A percentile compares a stretch with the other conserved stretches of the same genome.
Evolutionary conservation across 2,797 vertebrate species (phyloP).

Genomic region (Cryptoblepharus egeriae): DNA sequence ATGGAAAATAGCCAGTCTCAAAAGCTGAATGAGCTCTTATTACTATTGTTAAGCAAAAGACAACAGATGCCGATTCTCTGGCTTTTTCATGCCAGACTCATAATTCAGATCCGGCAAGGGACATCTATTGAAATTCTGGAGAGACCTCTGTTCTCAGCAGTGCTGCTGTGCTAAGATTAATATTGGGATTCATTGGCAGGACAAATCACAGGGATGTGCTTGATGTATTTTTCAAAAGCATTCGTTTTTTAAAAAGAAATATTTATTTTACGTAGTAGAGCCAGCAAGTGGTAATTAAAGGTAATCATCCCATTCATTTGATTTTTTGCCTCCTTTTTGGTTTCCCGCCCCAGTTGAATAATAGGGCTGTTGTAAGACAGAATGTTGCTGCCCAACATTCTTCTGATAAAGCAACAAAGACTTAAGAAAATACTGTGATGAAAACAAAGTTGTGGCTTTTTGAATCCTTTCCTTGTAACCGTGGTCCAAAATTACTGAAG

Average conservation of each 20-base stretch:
- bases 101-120: conserved; percentile 44
- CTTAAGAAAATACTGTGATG: conserved; percentile 62
- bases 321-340: neutral
- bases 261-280: conserved; percentile 55
- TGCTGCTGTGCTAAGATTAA: conserved; percentile 48
- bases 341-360: conserved; percentile 38
- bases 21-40: conserved; percentile 42
- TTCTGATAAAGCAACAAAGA: conserved; percentile 62
- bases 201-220: conserved; percentile 59
- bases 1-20: conserved; percentile 37
- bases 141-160: conserved; percentile 44
- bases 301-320: conserved; percentile 65
- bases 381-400: conserved; percentile 40
- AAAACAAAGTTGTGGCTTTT: conserved; percentile 70
- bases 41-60: conserved; percentile 44
- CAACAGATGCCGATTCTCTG: conserved; percentile 27
- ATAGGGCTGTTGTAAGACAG: conserved; percentile 58
- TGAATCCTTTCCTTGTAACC: conserved; percentile 71
- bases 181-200: conserved; percentile 59
- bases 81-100: conserved; percentile 48
- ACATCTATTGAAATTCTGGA: conserved; percentile 59
- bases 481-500: conserved; percentile 69
- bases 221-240: conserved; percentile 73
- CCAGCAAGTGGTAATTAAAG: conserved; percentile 64
- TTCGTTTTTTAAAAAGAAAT: conserved; percentile 63